Evolutionary conservation across 2,888 invertebrate genomes (phyloP).

Genomic region (Gari tellinella): DNA sequence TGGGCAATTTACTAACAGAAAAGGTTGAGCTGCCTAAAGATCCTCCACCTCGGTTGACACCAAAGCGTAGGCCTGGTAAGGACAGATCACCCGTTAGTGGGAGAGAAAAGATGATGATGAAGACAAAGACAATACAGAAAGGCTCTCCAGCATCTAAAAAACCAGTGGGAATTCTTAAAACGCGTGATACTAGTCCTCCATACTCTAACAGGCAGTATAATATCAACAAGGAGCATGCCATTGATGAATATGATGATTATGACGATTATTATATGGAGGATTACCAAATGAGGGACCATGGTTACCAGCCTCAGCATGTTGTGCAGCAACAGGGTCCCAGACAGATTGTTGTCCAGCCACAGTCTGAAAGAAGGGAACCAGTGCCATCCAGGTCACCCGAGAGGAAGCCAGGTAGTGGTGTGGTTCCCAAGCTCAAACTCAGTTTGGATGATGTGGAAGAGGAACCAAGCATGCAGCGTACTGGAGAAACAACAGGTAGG

Average conservation of each 20-base stretch:
- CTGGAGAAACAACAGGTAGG: constrained; percentile 30
- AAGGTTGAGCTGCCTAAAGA: constrained; percentile 68
- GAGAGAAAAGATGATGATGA: constrained; percentile 10
- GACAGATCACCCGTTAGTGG: constrained; percentile 40
- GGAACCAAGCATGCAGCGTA: constrained; percentile 29
- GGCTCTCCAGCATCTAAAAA: constrained; percentile 6
- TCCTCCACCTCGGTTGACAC: constrained; percentile 37
- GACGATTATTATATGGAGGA: constrained; percentile 20
- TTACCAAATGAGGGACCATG: constrained; percentile 11
- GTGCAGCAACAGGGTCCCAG: constrained; percentile 7
- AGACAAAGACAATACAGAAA: constrained; percentile 20
- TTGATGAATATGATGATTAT: constrained; percentile 27
- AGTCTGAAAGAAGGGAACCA: background rate
- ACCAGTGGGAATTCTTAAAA: constrained; percentile 39
- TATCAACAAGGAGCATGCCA: constrained; percentile 10
- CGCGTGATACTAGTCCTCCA: constrained; percentile 41
- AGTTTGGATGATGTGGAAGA: constrained; percentile 54
- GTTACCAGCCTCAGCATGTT: too few relatives aligned
- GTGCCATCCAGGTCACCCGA: constrained; percentile 10
- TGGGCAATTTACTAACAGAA: constrained; percentile 76
- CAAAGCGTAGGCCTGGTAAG: constrained; percentile 35
- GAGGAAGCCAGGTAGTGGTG: constrained; percentile 31
- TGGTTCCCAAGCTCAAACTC: constrained; percentile 50
- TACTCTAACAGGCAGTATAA: constrained; percentile 5
- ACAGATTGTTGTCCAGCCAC: constrained; percentile 22